Base-by-base conservation (phyloP, 2,113 vertebrate genomes). In the Thamnophis sirtalis region DNA sequence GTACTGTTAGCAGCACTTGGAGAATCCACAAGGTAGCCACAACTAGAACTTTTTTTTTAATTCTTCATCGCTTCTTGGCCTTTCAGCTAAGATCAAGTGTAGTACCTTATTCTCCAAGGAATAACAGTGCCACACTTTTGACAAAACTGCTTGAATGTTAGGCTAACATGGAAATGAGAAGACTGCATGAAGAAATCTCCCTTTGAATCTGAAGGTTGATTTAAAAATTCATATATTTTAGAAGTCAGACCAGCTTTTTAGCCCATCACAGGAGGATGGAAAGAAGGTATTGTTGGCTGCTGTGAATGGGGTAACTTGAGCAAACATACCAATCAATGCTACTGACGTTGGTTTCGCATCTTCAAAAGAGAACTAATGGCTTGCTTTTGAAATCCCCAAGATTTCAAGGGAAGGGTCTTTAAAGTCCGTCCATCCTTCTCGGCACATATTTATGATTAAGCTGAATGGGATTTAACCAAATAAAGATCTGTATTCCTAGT, bases 21-120 rank as follows among this genome's bases (percentile, higher is more conserved):
- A 4, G 92, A 38, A 73, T 54, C 94, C 90, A 91, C 55, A 95
- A 93, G 84, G 48, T 26, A 84, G 95, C 80, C 21, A 54, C 92
- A 86, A 51, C 86, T 58, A n/a, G 26, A n/a, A 24, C 92, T 90
- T 19, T 68, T 92, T 80, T n/a, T n/a, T n/a, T n/a, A 43, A n/a
- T n/a, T n/a, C n/a, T n/a, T n/a, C n/a, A n/a, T n/a, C n/a, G n/a
- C n/a, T 43, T 43, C 43, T 43, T 43, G 43, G 43, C 43, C 43
- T 43, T 43, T 43, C 3, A 43, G 43, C 43, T 43, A 43, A 43
- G 43, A 43, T 43, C 43, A 43, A 43, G 43, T 43, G 43, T 3
- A 43, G 43, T 43, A 43, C 43, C 43, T 93, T 10, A 8, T 94
- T 86, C 84, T 19, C 63, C 51, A 10, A 24, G 5, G 84, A 89